Percentiles rank a stretch among this genome's conserved stretches.
Conservation (phyloP, 2,888 invertebrate genomes). For the Yponomeuta plumbellus region DNA sequence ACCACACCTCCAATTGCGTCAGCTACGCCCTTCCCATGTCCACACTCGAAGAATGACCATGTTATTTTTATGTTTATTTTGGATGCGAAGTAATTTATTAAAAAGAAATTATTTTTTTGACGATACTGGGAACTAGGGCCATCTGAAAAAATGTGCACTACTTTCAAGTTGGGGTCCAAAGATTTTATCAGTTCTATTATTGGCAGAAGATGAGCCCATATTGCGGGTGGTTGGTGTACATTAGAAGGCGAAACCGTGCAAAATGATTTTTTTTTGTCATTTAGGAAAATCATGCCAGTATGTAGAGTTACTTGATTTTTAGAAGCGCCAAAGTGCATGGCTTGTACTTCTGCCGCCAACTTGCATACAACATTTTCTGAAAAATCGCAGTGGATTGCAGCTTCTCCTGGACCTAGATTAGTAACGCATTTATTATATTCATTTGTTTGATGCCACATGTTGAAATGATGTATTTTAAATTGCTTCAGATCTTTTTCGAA, state of each 20-base stretch:
- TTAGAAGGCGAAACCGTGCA: not conserved
- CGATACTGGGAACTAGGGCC: not conserved
- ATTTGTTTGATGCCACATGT: no score
- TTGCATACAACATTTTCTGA: slow-evolving; percentile 24
- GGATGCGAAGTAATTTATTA: slow-evolving; percentile 14
- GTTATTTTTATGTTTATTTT: slow-evolving; percentile 15
- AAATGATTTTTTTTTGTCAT: not conserved
- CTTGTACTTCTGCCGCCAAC: slow-evolving; percentile 12
- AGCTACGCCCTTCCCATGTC: slow-evolving; percentile 22
- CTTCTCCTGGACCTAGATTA: no score
- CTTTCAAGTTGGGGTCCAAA: not conserved
- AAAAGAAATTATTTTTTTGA: slow-evolving; percentile 4
- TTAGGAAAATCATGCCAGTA: slow-evolving; percentile 4
- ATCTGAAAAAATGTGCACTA: not conserved
- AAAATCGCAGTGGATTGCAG: slow-evolving; percentile 17
- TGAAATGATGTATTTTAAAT: no score
- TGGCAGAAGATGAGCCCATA: not conserved
- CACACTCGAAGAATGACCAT: slow-evolving; percentile 20
- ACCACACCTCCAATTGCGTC: slow-evolving; percentile 22
- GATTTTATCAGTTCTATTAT: not conserved
- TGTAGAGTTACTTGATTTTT: slow-evolving; percentile 9
- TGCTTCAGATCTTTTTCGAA: no score
- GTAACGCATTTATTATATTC: no score
- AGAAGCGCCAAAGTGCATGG: slow-evolving; percentile 11
- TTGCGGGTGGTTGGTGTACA: not conserved